Percentiles rank a stretch among this genome's conserved stretches.
Conservation (phyloP, 2,888 invertebrate genomes). For the Epinotia demarniana region DNA sequence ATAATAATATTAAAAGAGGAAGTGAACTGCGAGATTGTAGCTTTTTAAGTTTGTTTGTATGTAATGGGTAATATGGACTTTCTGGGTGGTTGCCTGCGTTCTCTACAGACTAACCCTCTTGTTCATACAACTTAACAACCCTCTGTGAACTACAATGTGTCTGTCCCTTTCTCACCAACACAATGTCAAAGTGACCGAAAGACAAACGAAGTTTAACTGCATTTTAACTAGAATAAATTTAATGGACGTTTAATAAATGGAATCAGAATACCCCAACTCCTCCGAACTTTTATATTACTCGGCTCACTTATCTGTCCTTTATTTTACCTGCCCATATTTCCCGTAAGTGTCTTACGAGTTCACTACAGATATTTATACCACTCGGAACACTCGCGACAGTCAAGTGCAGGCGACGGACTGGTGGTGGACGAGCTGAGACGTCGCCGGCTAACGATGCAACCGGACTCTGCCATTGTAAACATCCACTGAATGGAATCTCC, state of each 20-base stretch:
- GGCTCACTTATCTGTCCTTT: not conserved
- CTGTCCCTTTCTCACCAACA: no score
- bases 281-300: not conserved
- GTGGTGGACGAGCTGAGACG: constrained; percentile 59
- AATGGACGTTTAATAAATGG: not conserved
- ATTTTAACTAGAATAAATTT: no score
- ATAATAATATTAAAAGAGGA: no score
- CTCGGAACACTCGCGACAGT: constrained; percentile 62
- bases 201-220: no score
- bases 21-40: no score
- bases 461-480: constrained; percentile 77
- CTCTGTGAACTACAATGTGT: no score
- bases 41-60: no score
- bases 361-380: constrained; percentile 46
- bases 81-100: no score
- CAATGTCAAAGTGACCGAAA: no score
- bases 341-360: constrained; percentile 51
- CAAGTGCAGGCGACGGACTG: constrained; percentile 73
- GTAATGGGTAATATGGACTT: no score
- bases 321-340: constrained; percentile 45
- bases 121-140: no score
- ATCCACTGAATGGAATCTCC: constrained; percentile 79
- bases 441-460: constrained; percentile 74
- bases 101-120: no score
- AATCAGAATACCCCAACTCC: not conserved